A percentile compares a stretch with the other conserved stretches of the same genome.
Conservation (phyloP, 2,797 vertebrate species). For the Amblyopsis hoosieri region DNA sequence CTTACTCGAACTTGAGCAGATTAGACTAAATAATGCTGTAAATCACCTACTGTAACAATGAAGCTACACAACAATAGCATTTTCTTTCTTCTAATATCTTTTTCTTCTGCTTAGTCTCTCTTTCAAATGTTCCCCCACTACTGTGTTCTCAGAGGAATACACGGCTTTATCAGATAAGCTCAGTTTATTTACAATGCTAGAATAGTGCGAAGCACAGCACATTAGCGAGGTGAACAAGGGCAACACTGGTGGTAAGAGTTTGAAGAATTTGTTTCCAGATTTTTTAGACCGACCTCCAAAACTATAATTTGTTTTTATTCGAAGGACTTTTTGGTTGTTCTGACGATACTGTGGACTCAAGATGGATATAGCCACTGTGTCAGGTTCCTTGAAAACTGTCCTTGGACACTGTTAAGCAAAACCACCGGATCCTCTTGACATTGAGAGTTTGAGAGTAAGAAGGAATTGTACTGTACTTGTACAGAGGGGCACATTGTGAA, state of each 20-base stretch:
- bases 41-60: constrained; percentile 49
- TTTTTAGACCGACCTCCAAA: constrained; percentile 19
- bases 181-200: constrained; percentile 38
- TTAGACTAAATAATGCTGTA: constrained; percentile 7
- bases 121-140: constrained; percentile 21
- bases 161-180: constrained; percentile 38
- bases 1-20: constrained; percentile 20
- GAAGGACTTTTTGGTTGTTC: constrained; percentile 20
- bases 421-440: background rate
- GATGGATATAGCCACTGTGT: constrained; percentile 17
- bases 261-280: constrained; percentile 3
- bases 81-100: constrained; percentile 10
- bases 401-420: too few species aligned
- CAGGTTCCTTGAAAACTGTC: background rate
- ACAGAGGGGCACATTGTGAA: background rate
- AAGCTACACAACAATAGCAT: constrained; percentile 30
- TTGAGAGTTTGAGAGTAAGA: background rate
- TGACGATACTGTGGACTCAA: constrained; percentile 16
- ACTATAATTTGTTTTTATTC: constrained; percentile 11
- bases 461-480: too few species aligned
- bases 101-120: background rate
- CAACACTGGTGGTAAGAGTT: constrained; percentile 13
- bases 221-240: constrained; percentile 33
- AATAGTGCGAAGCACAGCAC: constrained; percentile 22
- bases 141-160: constrained; percentile 25